phyloP scores from a whole-genome alignment of 2,113 vertebrate species.

The Anarhynchus alexandrinus region DNA sequence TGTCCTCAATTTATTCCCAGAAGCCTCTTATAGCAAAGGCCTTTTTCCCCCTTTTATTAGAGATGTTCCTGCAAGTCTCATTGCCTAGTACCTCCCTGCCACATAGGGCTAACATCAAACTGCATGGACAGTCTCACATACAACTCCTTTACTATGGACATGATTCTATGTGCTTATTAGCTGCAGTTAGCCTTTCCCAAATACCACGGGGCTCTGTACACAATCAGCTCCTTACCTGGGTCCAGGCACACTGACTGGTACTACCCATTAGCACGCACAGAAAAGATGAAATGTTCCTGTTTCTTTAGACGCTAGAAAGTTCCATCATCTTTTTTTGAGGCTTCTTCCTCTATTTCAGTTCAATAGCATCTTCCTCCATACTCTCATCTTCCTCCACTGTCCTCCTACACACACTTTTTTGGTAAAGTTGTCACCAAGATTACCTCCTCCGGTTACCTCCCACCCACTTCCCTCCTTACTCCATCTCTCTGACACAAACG shows the following conservation, averaged over 20 bases:
- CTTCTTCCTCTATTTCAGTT: neutral
- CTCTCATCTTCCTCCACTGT: neutral
- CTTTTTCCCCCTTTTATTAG: neutral
- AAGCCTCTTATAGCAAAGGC: neutral
- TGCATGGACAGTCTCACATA: neutral
- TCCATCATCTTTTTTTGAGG: neutral
- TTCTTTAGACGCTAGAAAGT: neutral
- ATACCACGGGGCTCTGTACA: neutral
- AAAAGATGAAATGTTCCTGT: neutral
- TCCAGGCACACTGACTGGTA: neutral
- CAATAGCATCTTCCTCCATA: neutral
- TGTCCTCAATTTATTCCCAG: neutral
- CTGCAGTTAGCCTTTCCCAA: neutral
- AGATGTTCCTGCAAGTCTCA: neutral
- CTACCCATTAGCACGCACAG: neutral
- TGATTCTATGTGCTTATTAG: neutral
- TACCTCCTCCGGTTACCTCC: neutral
- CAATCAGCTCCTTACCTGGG: neutral
- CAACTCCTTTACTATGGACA: neutral
- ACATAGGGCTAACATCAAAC: neutral
- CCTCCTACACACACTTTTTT: neutral
- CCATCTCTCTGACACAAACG: neutral
- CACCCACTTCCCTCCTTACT: neutral
- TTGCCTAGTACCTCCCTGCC: neutral
- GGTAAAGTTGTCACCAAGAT: neutral